Conservation (phyloP, 2,113 vertebrate species). For the Eupsittula cactorum region DNA sequence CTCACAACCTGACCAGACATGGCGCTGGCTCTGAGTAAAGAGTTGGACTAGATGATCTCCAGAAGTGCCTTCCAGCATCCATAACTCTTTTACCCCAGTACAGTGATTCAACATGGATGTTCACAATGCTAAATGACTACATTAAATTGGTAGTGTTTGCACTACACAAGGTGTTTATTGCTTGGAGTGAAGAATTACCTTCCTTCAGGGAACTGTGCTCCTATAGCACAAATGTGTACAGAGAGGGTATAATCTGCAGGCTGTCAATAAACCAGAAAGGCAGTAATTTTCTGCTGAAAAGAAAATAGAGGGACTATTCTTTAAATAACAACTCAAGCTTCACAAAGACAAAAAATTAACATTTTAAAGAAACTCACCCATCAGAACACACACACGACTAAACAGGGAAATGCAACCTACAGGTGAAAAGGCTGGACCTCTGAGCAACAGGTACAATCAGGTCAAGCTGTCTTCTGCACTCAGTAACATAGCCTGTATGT, state of each 20-base stretch:
- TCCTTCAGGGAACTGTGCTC: neutral
- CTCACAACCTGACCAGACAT: neutral
- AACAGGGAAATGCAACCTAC: neutral
- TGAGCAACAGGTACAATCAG: neutral
- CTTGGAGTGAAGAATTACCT: neutral
- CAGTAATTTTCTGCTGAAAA: neutral
- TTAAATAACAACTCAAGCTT: neutral
- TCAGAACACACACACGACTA: neutral
- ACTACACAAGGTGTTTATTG: neutral
- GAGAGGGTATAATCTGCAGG: neutral
- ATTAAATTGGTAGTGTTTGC: neutral
- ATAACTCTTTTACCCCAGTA: neutral
- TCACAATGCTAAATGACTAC: neutral
- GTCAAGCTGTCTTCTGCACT: neutral
- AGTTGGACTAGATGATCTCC: neutral
- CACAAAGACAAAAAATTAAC: neutral
- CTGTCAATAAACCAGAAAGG: neutral
- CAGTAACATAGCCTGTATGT: neutral
- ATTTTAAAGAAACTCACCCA: neutral
- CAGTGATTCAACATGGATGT: neutral
- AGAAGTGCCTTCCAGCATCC: neutral
- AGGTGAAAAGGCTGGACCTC: neutral
- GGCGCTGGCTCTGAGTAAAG: neutral
- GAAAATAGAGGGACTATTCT: neutral
- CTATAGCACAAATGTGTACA: neutral